Evolutionary conservation across 2,797 vertebrate genomes (phyloP).

Genomic region (Alectoris magna): DNA sequence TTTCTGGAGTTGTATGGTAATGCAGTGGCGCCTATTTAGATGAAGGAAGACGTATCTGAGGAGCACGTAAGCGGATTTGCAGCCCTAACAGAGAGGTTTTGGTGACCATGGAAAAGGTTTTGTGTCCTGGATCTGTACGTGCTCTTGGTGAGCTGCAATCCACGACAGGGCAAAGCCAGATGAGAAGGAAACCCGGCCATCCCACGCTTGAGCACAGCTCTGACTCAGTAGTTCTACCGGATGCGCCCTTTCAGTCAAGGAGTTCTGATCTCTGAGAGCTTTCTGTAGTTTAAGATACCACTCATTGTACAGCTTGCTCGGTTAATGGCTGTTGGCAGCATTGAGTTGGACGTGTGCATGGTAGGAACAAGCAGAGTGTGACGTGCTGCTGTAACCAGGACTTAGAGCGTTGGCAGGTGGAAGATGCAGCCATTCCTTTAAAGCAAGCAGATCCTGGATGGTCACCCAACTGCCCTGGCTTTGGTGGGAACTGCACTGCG

Average conservation of each 20-base stretch:
- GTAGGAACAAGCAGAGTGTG: background rate
- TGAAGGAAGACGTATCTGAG: background rate
- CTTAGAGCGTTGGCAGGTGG: background rate
- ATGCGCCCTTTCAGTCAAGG: background rate
- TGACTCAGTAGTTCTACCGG: background rate
- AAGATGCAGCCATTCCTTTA: background rate
- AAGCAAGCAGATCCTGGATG: background rate
- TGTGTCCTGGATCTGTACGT: background rate
- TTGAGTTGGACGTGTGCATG: background rate
- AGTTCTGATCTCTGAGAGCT: background rate
- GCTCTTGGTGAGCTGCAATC: background rate
- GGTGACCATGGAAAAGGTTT: background rate
- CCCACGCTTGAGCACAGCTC: background rate
- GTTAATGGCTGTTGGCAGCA: background rate
- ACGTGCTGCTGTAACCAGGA: background rate
- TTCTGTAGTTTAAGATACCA: background rate
- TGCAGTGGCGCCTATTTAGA: background rate
- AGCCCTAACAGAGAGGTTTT: background rate
- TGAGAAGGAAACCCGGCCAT: background rate
- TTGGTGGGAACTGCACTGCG: background rate
- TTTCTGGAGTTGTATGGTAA: background rate
- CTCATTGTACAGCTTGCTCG: background rate
- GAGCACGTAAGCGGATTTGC: background rate
- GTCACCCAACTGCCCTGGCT: background rate
- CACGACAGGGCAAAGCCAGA: background rate